Evolutionary conservation across 1,140 invertebrate genomes (phyloP).

Genomic region (Drosophila sechellia): DNA sequence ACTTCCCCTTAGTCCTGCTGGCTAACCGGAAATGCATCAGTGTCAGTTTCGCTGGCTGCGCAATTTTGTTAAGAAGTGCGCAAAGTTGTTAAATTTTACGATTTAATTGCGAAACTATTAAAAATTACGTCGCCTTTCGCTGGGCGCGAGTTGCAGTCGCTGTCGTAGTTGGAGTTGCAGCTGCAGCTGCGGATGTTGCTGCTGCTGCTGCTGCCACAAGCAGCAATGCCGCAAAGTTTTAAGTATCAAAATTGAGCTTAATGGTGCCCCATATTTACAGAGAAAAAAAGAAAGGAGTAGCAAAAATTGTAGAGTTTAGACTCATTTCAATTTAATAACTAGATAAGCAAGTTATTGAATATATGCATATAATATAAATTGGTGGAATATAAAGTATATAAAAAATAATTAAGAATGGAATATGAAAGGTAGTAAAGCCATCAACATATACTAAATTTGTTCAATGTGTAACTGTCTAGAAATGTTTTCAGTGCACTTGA

Average conservation of each 20-base stretch:
- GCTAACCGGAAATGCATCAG: slow-evolving; percentile 78
- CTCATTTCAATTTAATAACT: background rate
- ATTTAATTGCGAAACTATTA: slow-evolving; percentile 83
- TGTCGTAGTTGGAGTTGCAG: slow-evolving; percentile 19
- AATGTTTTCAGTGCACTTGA: background rate
- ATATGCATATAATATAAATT: too few relatives aligned
- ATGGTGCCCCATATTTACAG: slow-evolving; percentile 66
- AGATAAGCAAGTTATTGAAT: too few relatives aligned
- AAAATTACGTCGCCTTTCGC: slow-evolving; percentile 78
- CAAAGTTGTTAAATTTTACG: slow-evolving; percentile 84
- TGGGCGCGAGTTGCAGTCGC: slow-evolving; percentile 42
- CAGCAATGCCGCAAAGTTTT: slow-evolving; percentile 68
- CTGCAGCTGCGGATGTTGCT: slow-evolving; percentile 17
- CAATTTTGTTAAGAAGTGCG: slow-evolving; percentile 81
- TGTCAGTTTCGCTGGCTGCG: slow-evolving; percentile 65
- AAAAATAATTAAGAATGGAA: too few relatives aligned
- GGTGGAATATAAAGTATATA: too few relatives aligned
- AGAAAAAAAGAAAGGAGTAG: slow-evolving; percentile 29
- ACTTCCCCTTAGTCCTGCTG: slow-evolving; percentile 20
- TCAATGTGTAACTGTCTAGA: too few relatives aligned
- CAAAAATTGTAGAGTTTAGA: too few relatives aligned
- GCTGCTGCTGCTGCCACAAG: slow-evolving; percentile 34
- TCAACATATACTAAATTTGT: too few relatives aligned
- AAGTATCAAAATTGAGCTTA: slow-evolving; percentile 80
- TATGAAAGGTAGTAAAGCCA: too few relatives aligned